Base-by-base conservation (phyloP, 2,888 invertebrate genomes). In the Caradrina kadenii region DNA sequence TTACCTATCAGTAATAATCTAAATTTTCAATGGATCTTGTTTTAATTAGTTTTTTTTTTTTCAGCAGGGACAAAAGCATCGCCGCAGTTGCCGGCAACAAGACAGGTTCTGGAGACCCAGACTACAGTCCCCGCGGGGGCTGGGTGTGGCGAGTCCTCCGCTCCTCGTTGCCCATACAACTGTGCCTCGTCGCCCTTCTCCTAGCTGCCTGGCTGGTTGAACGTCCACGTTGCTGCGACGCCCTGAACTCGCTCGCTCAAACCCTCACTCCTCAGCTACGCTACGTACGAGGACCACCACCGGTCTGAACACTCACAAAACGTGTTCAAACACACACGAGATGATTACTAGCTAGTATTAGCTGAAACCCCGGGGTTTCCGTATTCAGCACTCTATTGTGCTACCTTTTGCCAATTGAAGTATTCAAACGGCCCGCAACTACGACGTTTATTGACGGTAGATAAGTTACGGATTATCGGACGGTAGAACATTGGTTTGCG, bases 271-370 rank as follows among this genome's bases (percentile, higher is more conserved):
- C 98, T 7, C 98, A 98, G 87, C 95, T 98, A 68, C 97, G 97
- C 83, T 98, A 98, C 91, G 97, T 98, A n/a, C 96, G 97, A 73
- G 98, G 98, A 76, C 98, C 98, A 15, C 98, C 98, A 22, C 98
- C 98, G 11, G 97, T 98, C 82, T 98, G 96, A 97, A 90, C 76
- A 62, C 70, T 19, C 60, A 63, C 63, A 45, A 63, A 67, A 59
- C 19, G 88, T 88, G 84, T 87, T 86, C 67, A 73, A 54, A 60
- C 63, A 77, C 73, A 81, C 78, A 69, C 67, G 82, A 66, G 83
- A 77, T 79, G 65, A 80, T 76, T 45, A 63, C 55, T 64, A 76
- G 78, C 78, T 79, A 80, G 63, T 76, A 77, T 71, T 67, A 79
- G 80, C 78, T 79, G 63, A 69, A 71, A 61, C 71, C 76, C 49